Conservation (phyloP, 1,140 invertebrate species). For the Dysdera silvatica region DNA sequence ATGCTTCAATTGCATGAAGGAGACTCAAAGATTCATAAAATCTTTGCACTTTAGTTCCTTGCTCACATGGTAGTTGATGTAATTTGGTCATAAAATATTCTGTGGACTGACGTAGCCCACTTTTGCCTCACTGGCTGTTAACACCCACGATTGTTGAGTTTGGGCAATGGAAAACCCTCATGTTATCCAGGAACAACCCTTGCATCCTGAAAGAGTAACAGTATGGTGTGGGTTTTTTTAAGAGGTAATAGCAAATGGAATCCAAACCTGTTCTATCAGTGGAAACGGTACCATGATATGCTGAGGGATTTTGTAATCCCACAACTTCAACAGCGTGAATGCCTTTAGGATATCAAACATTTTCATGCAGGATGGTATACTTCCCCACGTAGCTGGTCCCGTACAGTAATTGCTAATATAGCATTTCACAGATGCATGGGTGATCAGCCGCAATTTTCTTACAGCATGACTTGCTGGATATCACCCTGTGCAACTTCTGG, state of each 20-base stretch:
- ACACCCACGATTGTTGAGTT: not conserved
- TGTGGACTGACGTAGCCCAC: not conserved
- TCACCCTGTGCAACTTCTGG: not conserved
- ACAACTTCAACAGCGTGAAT: not conserved
- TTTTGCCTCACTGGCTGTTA: not conserved
- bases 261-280: not conserved
- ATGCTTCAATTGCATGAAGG: not conserved
- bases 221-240: not conserved
- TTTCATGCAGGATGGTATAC: not conserved
- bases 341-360: not conserved
- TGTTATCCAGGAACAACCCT: not conserved
- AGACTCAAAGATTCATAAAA: not conserved
- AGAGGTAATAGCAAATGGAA: not conserved
- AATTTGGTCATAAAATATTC: not conserved
- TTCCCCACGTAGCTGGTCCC: not conserved
- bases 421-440: not conserved
- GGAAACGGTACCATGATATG: not conserved
- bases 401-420: not conserved
- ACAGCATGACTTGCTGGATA: not conserved
- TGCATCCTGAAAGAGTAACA: constrained; percentile 1
- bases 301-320: not conserved
- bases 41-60: not conserved
- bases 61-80: not conserved
- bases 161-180: not conserved
- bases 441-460: not conserved